Conservation (phyloP, 1,140 invertebrate genomes). For the Pogonognathellus flavescens region DNA sequence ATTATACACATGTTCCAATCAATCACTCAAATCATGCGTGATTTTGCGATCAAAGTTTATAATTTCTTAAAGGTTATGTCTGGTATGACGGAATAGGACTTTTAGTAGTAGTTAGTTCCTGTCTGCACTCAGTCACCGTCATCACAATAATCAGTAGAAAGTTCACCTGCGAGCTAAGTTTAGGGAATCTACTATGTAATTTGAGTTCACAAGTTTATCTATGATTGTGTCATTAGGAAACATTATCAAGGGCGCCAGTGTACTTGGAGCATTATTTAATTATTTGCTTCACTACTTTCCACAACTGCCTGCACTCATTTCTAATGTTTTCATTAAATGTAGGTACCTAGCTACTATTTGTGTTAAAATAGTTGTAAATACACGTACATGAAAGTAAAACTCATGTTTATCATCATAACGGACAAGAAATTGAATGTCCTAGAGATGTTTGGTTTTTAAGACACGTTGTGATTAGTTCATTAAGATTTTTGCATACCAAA, state of each 20-base stretch:
- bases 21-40: too few species aligned
- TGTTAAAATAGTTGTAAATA: neutral
- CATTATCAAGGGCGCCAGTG: conserved; percentile 28
- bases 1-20: too few species aligned
- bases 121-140: too few species aligned
- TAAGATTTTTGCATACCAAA: neutral
- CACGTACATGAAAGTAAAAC: neutral
- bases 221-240: conserved; percentile 22
- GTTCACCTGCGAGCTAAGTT: conserved; percentile 2
- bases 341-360: neutral
- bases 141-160: too few species aligned
- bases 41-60: too few species aligned
- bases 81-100: too few species aligned
- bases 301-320: too few species aligned
- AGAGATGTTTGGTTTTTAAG: conserved; percentile 23
- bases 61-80: too few species aligned
- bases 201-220: conserved; percentile 39
- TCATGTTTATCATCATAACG: neutral
- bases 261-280: neutral
- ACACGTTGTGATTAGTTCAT: conserved; percentile 19
- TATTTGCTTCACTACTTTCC: too few species aligned
- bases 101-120: too few species aligned
- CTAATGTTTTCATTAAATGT: neutral
- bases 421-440: neutral
- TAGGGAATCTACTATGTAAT: neutral